phyloP scores from a whole-genome alignment of 2,888 invertebrate species.

The Nemurella pictetii region DNA sequence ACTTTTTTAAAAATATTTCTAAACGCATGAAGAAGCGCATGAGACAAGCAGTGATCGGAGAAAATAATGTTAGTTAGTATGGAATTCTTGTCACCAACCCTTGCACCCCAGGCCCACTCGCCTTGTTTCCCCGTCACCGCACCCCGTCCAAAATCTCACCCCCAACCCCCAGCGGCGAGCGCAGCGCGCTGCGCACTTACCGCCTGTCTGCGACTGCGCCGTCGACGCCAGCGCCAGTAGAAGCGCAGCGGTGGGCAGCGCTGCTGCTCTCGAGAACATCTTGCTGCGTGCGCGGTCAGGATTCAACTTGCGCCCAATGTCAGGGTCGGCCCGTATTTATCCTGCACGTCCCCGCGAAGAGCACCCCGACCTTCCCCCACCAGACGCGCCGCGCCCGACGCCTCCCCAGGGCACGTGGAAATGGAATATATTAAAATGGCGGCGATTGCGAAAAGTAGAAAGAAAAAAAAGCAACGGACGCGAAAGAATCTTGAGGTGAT shows the following conservation, averaged over 20 bases:
- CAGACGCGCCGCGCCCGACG: neutral
- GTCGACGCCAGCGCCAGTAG: neutral
- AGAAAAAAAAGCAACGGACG: neutral
- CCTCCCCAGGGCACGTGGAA: neutral
- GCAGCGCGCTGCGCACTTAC: no score
- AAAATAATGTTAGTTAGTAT: no score
- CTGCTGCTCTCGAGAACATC: neutral
- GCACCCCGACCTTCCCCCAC: constrained; percentile 17
- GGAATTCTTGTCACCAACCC: no score
- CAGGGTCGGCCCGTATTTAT: constrained; percentile 31
- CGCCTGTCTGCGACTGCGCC: neutral
- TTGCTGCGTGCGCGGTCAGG: constrained; percentile 12
- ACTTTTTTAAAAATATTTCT: no score
- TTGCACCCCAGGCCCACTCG: no score
- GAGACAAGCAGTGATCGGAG: no score
- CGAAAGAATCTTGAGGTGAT: neutral
- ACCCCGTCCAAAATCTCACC: no score
- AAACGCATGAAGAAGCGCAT: no score
- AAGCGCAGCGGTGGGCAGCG: neutral
- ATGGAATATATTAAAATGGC: neutral
- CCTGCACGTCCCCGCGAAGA: neutral
- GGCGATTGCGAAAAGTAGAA: neutral
- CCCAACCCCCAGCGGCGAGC: no score
- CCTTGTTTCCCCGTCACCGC: no score
- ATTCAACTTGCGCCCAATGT: constrained; percentile 30